phyloP scores from a whole-genome alignment of 2,888 invertebrate genomes.

The Sisyra terminalis region DNA sequence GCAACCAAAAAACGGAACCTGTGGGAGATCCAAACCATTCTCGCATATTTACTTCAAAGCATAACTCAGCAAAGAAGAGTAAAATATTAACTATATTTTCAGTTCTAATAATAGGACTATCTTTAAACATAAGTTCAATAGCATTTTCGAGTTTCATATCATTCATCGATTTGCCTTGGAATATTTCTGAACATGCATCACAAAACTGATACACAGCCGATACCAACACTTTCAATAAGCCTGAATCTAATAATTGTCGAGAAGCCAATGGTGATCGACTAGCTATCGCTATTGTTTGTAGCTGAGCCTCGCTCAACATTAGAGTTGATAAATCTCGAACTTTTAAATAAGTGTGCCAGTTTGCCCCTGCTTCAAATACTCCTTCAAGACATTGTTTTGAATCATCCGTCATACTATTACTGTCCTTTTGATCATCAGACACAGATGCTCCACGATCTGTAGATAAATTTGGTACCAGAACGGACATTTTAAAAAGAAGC shows the following conservation, averaged over 20 bases:
- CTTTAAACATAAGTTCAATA: slow-evolving; percentile 15
- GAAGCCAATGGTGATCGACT: slow-evolving; percentile 68
- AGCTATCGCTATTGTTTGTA: slow-evolving; percentile 61
- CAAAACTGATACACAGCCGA: slow-evolving; percentile 38
- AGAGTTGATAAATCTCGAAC: slow-evolving; percentile 36
- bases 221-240: slow-evolving; percentile 46
- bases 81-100: slow-evolving; percentile 49
- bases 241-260: slow-evolving; percentile 58
- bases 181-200: slow-evolving; percentile 9
- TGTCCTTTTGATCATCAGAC: slow-evolving; percentile 38
- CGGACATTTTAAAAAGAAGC: slow-evolving; percentile 55
- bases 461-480: slow-evolving; percentile 33
- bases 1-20: slow-evolving; percentile 75
- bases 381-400: slow-evolving; percentile 28
- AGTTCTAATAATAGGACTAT: slow-evolving; percentile 33
- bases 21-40: slow-evolving; percentile 74
- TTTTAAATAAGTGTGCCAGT: slow-evolving; percentile 40
- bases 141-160: slow-evolving; percentile 17
- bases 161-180: slow-evolving; percentile 11
- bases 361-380: slow-evolving; percentile 28
- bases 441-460: slow-evolving; percentile 35
- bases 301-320: slow-evolving; percentile 42
- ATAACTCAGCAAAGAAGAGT: slow-evolving; percentile 66
- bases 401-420: slow-evolving; percentile 51
- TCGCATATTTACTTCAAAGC: slow-evolving; percentile 64